A percentile compares a stretch with the other conserved stretches of the same genome.
phyloP scores from a whole-genome alignment of 2,888 invertebrate species.

The Dyspetes luteomarginatus region DNA sequence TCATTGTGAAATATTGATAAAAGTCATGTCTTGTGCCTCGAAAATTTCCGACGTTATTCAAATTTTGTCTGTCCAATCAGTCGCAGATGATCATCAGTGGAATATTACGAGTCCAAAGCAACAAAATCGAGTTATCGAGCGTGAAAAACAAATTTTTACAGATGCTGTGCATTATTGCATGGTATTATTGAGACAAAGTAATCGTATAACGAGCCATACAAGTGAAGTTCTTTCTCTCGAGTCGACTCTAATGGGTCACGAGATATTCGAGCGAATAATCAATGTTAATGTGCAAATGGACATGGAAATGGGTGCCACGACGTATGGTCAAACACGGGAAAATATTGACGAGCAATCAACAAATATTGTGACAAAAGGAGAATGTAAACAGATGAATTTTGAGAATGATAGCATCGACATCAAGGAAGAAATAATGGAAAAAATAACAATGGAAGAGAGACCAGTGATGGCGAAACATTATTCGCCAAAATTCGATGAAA shows the following conservation, averaged over 20 bases:
- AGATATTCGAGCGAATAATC: constrained; percentile 59
- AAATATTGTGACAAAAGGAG: not conserved
- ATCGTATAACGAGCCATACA: constrained; percentile 48
- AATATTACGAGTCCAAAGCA: not conserved
- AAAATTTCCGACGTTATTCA: constrained; percentile 47
- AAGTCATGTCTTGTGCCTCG: constrained; percentile 23
- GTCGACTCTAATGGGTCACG: constrained; percentile 60
- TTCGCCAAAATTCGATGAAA: not conserved
- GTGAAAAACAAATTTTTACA: constrained; percentile 60
- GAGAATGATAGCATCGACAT: not conserved
- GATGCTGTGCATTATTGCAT: constrained; percentile 65
- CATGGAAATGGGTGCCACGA: constrained; percentile 23
- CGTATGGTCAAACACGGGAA: too few species aligned
- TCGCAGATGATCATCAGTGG: constrained; percentile 2
- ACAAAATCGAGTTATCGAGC: not conserved
- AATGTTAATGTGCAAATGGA: constrained; percentile 44
- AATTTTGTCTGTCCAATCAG: constrained; percentile 23
- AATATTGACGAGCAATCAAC: not conserved
- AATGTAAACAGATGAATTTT: not conserved
- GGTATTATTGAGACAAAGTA: constrained; percentile 53
- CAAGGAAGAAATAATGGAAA: constrained; percentile 21
- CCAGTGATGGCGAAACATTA: not conserved
- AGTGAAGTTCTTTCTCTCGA: constrained; percentile 57
- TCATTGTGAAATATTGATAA: not conserved
- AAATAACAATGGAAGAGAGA: not conserved